phyloP scores from a whole-genome alignment of 1,140 invertebrate genomes.

The Psix sp. region DNA sequence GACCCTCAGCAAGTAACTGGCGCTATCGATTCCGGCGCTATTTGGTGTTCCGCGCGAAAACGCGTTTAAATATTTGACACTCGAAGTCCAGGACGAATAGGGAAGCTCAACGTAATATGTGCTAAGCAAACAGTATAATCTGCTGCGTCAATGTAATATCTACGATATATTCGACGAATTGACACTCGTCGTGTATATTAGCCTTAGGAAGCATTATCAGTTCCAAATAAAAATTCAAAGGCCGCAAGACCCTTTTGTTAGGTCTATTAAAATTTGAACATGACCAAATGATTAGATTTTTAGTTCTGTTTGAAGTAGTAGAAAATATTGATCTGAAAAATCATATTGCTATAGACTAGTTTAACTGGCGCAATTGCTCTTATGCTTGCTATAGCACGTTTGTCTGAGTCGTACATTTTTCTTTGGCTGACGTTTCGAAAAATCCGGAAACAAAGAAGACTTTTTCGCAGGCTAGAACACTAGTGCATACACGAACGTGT shows the following conservation, averaged over 20 bases:
- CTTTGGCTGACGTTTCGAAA: slow-evolving; percentile 38
- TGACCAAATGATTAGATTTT: slow-evolving; percentile 6
- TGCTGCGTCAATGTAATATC: slow-evolving; percentile 59
- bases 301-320: background rate
- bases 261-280: no score
- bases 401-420: slow-evolving; percentile 37
- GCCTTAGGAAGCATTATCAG: slow-evolving; percentile 6
- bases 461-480: slow-evolving; percentile 12
- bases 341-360: slow-evolving; percentile 8
- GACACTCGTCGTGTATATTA: slow-evolving; percentile 35
- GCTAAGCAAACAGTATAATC: slow-evolving; percentile 58
- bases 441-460: slow-evolving; percentile 43
- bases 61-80: slow-evolving; percentile 61
- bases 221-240: slow-evolving; percentile 4
- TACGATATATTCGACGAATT: slow-evolving; percentile 45
- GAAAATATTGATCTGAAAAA: slow-evolving; percentile 15
- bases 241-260: no score
- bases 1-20: slow-evolving; percentile 40
- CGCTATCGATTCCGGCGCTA: slow-evolving; percentile 50
- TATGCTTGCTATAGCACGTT: slow-evolving; percentile 28
- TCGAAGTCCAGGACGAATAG: slow-evolving; percentile 34
- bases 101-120: slow-evolving; percentile 46
- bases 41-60: slow-evolving; percentile 47
- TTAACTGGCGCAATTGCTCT: slow-evolving; percentile 34
- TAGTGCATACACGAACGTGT: background rate